Conservation (phyloP, 2,888 invertebrate genomes). For the Tachina grossa region DNA sequence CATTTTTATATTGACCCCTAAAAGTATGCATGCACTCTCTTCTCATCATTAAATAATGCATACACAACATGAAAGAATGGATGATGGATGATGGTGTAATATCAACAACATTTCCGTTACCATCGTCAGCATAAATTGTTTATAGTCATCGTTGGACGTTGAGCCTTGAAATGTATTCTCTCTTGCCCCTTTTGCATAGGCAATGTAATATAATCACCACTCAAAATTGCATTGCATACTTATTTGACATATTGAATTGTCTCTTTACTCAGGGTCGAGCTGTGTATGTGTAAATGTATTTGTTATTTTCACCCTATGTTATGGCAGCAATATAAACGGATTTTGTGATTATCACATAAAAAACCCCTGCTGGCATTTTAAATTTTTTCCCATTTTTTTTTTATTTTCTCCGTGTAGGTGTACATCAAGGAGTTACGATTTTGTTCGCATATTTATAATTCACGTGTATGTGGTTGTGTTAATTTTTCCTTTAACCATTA, state of each 20-base stretch:
- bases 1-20: slow-evolving; percentile 54
- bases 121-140: neutral
- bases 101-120: slow-evolving; percentile 27
- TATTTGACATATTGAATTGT: slow-evolving; percentile 66
- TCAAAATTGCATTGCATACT: slow-evolving; percentile 62
- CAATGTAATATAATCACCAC: slow-evolving; percentile 57
- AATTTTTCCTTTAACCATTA: slow-evolving; percentile 37
- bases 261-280: neutral
- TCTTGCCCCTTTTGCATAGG: slow-evolving; percentile 36
- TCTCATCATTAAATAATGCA: slow-evolving; percentile 50
- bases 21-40: slow-evolving; percentile 58
- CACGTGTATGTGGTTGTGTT: neutral
- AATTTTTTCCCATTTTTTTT: neutral
- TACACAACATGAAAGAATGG: neutral
- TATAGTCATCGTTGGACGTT: neutral
- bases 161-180: neutral
- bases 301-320: slow-evolving; percentile 36
- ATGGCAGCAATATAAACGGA: slow-evolving; percentile 64
- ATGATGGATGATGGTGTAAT: slow-evolving; percentile 2
- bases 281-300: neutral
- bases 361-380: slow-evolving; percentile 51
- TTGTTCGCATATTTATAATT: too few relatives aligned
- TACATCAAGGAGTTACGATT: neutral
- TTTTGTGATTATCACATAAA: slow-evolving; percentile 69
- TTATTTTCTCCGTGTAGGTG: neutral